Percentiles rank a stretch among this genome's conserved stretches.
phyloP scores from a whole-genome alignment of 2,113 vertebrate species.

The Eulemur macaco region DNA sequence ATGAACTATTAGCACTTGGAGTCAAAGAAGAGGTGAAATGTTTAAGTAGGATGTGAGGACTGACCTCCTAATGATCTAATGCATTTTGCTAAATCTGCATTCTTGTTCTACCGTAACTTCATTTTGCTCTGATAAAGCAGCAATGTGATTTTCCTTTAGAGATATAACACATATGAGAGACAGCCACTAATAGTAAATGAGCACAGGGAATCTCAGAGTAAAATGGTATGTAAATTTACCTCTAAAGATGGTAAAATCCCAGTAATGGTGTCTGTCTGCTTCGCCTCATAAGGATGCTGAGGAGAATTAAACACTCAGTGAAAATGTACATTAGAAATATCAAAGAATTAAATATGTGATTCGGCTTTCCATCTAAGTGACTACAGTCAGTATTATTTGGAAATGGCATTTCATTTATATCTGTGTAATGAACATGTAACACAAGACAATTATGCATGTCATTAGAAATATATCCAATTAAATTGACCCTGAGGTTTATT shows the following conservation, averaged over 20 bases:
- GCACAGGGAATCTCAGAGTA: background rate
- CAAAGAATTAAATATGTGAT: slow-evolving; percentile 13
- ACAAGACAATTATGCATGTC: slow-evolving; percentile 38
- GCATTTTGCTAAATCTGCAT: background rate
- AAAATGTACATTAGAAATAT: background rate
- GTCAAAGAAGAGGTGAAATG: background rate
- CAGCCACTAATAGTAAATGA: background rate
- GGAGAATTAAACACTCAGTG: background rate
- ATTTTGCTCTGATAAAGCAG: background rate
- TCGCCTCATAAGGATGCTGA: background rate
- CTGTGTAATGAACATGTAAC: background rate
- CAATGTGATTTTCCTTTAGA: background rate
- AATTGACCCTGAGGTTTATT: slow-evolving; percentile 32
- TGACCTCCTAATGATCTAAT: fast-evolving
- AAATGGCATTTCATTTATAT: slow-evolving; percentile 51
- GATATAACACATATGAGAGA: background rate
- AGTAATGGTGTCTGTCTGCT: background rate
- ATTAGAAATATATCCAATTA: slow-evolving; percentile 59
- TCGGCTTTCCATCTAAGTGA: slow-evolving; percentile 50
- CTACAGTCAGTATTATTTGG: slow-evolving; percentile 50
- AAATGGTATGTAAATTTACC: background rate
- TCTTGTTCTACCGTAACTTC: background rate
- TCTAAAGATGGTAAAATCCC: background rate
- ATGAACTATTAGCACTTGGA: background rate
- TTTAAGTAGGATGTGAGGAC: background rate